Conservation (phyloP, 2,113 vertebrate species). For the Platysteira castanea region DNA sequence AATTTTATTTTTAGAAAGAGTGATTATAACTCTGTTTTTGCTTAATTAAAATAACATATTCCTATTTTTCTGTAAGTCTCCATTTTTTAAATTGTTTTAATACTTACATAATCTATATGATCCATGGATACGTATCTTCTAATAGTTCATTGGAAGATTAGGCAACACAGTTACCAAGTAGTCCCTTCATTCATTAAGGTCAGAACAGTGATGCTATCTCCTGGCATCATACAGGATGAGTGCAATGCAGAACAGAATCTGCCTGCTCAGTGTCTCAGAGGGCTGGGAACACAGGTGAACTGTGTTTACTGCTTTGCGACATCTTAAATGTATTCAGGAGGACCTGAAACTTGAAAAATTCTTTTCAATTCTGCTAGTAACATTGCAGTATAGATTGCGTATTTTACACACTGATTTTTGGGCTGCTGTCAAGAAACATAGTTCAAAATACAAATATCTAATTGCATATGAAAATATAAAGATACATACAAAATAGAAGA, state of each 20-base stretch:
- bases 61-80: slow-evolving; percentile 64
- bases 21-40: slow-evolving; percentile 72
- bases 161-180: neutral
- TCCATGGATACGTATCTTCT: neutral
- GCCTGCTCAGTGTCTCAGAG: neutral
- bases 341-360: neutral
- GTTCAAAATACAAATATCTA: neutral
- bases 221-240: neutral
- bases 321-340: neutral
- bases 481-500: neutral
- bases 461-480: neutral
- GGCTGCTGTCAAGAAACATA: neutral
- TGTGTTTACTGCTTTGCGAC: neutral
- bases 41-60: slow-evolving; percentile 77
- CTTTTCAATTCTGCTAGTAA: neutral
- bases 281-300: neutral
- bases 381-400: neutral
- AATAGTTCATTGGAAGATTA: neutral
- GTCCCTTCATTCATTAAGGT: neutral
- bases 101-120: neutral
- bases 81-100: slow-evolving; percentile 16
- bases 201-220: neutral
- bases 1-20: slow-evolving; percentile 79
- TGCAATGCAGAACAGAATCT: neutral
- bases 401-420: neutral